Percentiles rank a stretch among this genome's conserved stretches.
Conservation (phyloP, 2,113 vertebrate species). For the Nothocercus julius region DNA sequence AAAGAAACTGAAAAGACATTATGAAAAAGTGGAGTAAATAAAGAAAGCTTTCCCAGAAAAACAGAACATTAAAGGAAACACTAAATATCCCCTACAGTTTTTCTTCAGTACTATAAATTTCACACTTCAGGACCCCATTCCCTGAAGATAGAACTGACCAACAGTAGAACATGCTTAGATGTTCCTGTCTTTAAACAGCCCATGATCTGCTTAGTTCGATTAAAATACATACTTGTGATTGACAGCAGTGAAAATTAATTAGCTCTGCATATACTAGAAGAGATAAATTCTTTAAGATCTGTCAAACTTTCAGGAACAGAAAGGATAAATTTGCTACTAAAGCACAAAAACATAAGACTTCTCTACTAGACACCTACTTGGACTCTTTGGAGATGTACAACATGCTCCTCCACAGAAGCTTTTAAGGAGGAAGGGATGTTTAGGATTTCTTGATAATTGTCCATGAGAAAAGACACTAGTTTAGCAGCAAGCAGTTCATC, state of each 20-base stretch:
- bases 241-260: not conserved
- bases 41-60: not conserved
- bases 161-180: not conserved
- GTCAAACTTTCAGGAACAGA: not conserved
- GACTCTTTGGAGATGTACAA: slow-evolving; percentile 80
- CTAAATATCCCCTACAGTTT: not conserved
- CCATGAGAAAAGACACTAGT: slow-evolving; percentile 87
- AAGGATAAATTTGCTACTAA: not conserved
- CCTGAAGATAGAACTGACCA: not conserved
- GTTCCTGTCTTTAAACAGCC: not conserved
- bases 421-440: slow-evolving; percentile 79
- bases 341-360: not conserved
- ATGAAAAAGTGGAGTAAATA: not conserved
- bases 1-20: not conserved
- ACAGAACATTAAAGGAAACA: not conserved
- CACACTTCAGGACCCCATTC: not conserved
- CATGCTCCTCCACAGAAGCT: slow-evolving; percentile 81
- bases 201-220: not conserved
- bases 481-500: slow-evolving; percentile 87
- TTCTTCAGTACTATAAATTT: not conserved
- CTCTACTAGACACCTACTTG: slow-evolving; percentile 73
- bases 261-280: not conserved
- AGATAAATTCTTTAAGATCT: not conserved
- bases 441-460: slow-evolving; percentile 84
- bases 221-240: not conserved